phyloP scores from a whole-genome alignment of 1,140 invertebrate species.

The Lycorma delicatula region DNA sequence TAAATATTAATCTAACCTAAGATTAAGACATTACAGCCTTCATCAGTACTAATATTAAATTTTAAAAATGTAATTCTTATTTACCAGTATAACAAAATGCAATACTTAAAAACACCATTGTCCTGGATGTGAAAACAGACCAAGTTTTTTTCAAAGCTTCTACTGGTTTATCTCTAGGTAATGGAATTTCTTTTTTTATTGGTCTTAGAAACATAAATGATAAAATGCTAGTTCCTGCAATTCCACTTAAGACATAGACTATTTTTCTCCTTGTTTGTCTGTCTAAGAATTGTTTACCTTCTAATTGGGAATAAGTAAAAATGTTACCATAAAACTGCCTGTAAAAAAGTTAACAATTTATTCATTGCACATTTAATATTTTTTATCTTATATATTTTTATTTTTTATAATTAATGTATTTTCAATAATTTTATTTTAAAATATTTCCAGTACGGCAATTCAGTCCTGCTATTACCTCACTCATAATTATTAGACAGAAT shows the following conservation, averaged over 20 bases:
- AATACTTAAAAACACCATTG: not conserved
- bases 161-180: not conserved
- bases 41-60: too few relatives aligned
- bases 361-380: not conserved
- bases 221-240: not conserved
- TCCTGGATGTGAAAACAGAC: not conserved
- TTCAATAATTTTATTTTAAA: too few relatives aligned
- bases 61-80: too few relatives aligned
- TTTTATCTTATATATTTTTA: not conserved
- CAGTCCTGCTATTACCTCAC: too few relatives aligned
- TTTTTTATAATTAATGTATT: too few relatives aligned
- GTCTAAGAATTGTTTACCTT: conserved; percentile 4
- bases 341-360: not conserved
- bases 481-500: too few relatives aligned
- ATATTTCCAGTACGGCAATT: too few relatives aligned
- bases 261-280: not conserved
- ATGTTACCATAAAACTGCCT: conserved; percentile 11
- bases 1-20: too few relatives aligned
- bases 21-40: too few relatives aligned
- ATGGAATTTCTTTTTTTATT: not conserved
- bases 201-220: not conserved
- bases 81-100: conserved; percentile 7
- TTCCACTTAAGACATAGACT: not conserved
- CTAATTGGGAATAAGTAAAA: conserved; percentile 5
- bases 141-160: conserved; percentile 8